Evolutionary conservation across 2,888 invertebrate species (phyloP).

Genomic region (Hirtodrosophila confusa): DNA sequence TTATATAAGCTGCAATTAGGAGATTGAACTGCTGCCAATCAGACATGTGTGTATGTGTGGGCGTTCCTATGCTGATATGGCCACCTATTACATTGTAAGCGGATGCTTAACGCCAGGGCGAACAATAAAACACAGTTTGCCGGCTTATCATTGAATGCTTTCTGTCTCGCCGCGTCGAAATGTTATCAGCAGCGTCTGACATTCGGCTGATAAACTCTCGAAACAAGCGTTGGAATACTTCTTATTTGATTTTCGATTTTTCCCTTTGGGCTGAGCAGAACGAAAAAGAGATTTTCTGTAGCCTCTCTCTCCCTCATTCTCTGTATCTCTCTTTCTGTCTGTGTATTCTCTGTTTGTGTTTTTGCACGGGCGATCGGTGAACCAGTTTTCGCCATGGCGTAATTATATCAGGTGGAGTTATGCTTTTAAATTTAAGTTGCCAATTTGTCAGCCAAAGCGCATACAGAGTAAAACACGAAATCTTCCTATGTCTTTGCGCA

Average conservation of each 20-base stretch:
- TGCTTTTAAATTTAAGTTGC: too few relatives aligned
- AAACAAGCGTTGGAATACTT: conserved; percentile 23
- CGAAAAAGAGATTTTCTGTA: conserved; percentile 6
- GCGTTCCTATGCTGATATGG: conserved; percentile 1
- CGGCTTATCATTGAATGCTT: conserved; percentile 38
- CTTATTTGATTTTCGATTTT: conserved; percentile 33
- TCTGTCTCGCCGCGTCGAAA: conserved; percentile 19
- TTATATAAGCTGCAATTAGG: neutral
- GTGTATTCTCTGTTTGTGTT: conserved; percentile 36
- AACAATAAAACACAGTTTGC: conserved; percentile 7
- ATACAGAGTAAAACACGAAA: too few relatives aligned
- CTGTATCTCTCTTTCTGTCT: neutral
- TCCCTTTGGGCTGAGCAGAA: conserved; percentile 15
- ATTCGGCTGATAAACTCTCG: conserved; percentile 43
- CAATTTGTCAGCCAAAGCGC: too few relatives aligned
- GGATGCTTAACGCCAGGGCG: conserved; percentile 32
- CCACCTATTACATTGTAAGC: conserved; percentile 41
- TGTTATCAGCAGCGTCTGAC: conserved; percentile 54
- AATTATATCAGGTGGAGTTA: neutral
- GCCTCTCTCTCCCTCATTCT: conserved; percentile 4
- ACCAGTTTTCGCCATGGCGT: conserved; percentile 40
- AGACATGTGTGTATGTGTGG: conserved; percentile 7
- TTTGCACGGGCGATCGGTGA: conserved; percentile 43
- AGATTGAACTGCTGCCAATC: neutral
- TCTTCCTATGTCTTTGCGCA: too few relatives aligned